phyloP scores from a whole-genome alignment of 2,113 vertebrate genomes.

The Platichthys stellatus region DNA sequence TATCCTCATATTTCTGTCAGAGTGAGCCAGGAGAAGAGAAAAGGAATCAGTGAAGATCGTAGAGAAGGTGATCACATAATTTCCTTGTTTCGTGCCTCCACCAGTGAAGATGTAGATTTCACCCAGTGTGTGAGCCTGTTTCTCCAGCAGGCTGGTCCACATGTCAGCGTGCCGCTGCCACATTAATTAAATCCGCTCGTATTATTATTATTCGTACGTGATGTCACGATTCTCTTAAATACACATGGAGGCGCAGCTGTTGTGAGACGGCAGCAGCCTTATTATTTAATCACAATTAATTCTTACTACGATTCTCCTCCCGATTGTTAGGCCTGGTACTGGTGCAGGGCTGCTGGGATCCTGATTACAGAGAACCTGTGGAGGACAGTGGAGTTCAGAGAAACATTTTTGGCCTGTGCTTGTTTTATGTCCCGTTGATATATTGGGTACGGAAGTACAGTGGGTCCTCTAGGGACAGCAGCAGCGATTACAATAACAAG shows the following conservation, averaged over 20 bases:
- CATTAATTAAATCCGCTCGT: conserved; percentile 27
- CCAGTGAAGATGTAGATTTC: neutral
- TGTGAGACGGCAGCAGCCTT: conserved; percentile 10
- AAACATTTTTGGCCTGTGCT: neutral
- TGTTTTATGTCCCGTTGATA: neutral
- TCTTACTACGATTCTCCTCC: conserved; percentile 32
- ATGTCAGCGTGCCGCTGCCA: neutral
- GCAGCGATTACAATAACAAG: neutral
- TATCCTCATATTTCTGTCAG: too few relatives aligned
- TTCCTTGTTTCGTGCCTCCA: neutral
- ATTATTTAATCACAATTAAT: conserved; percentile 30
- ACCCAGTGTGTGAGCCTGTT: neutral
- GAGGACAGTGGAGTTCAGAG: neutral
- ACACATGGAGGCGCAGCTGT: neutral
- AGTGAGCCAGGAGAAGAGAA: neutral
- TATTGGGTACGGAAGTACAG: neutral
- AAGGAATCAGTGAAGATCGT: neutral
- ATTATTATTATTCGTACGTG: neutral
- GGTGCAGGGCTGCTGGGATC: neutral
- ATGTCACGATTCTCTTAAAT: neutral
- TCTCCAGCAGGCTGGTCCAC: neutral
- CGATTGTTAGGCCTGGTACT: neutral
- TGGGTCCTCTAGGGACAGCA: neutral
- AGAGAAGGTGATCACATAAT: neutral
- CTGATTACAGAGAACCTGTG: neutral